Base-by-base conservation (phyloP, 2,888 invertebrate genomes). In the Tenthredo notha region DNA sequence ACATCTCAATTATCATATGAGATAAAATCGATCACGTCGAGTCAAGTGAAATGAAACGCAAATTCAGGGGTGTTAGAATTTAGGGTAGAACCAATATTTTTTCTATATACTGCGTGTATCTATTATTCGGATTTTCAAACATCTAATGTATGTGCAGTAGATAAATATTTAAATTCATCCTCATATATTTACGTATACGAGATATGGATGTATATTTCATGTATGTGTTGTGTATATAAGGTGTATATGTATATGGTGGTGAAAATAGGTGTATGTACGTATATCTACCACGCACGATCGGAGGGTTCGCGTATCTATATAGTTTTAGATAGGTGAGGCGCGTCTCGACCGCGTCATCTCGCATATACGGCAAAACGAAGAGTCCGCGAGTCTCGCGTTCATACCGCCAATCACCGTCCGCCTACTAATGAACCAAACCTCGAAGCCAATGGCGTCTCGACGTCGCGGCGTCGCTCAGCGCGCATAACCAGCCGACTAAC, bases 361-460 rank as follows among this genome's bases (percentile, higher is more conserved):
- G 87, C 88, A 88, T 88, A 87, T 89, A 88, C 85, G 89, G 90
- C 89, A 90, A 91, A 91, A 91, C 89, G 90, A 90, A 88, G 89
- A 89, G 83, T 83, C 67, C 83, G 40, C 40, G 88, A 84, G 86
- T 87, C 87, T 86, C 86, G 85, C 85, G 88, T 87, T 65, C 89
- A 88, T 47, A 83, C 83, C 83, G 90, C 91, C 91, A 92, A 91
- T 91, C 89, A 87, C 86, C 84, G 87, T 85, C 86, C 89, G 88
- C 89, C 89, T 88, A 90, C 90, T 92, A 92, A 92, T 92, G 92
- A 92, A 92, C 92, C 88, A 88, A 92, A 91, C 90, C 89, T 88
- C 90, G 86, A 83, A 83, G 87, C 92, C 92, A 92, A 92, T 92
- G 87, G 89, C 86, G 87, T 47, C 83, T 15, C 67, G 80, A 21